Evolutionary conservation across 2,113 vertebrate genomes (phyloP), one percentile per base, ranked within the genome.

Genomic region (Tragelaphus buxtoni): DNA sequence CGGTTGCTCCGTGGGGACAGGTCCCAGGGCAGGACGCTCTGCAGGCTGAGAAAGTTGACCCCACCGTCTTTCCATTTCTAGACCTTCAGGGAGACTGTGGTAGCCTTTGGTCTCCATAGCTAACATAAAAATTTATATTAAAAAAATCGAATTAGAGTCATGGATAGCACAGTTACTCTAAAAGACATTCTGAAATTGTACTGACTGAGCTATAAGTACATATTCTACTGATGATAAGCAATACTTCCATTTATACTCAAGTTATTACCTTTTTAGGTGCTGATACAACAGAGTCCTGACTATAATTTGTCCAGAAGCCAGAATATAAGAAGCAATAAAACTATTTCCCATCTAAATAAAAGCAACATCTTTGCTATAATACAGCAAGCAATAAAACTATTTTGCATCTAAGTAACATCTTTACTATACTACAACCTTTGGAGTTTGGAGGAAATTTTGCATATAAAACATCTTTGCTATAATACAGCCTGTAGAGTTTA

Each of bases 61-160:
- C 99, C 99, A 99, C 98, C 98, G 99, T 98, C 99, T 99, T 98
- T 99, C 99, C 98, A 99, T 99, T 94, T 99, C 99, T 97, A 99
- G 98, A 98, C 99, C 99, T 99, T 99, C 99, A 98, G 99, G 99
- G 98, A 99, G 99, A 98, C 99, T 99, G 99, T 99, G 99, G 99
- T 99, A 99, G 99, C 99, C 99, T 99, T 99, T 99, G 98, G 99
- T 99, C 99, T 99, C 99, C 99, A 99, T 99, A 98, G 98, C 99
- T 99, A 97, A 94, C 88, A 98, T 99, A 99, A 89, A 99, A 96
- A 99, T 94, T 95, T 1, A 96, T 17, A 98, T 39, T 91, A 95
- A 97, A 98, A 96, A 97, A 97, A 98, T 97, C 97, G 85, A 97
- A 95, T 98, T 96, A 98, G 88, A 96, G 88, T 96, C 88, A 26